Base-by-base conservation (phyloP, 2,888 invertebrate genomes). In the Ceratothoa steindachneri region DNA sequence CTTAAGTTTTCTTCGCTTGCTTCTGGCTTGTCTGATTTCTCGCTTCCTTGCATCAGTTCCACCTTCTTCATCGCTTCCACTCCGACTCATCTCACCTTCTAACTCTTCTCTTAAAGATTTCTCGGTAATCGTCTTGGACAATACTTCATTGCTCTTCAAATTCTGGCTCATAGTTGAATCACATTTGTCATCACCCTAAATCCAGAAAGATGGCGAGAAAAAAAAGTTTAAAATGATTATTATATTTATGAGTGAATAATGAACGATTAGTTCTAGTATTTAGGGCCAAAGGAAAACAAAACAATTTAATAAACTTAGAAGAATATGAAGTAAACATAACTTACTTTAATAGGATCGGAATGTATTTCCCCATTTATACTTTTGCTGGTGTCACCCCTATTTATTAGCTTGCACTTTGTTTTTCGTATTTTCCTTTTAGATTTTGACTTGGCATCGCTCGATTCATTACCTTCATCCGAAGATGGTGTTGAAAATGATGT, bases 101-200 rank as follows among this genome's bases (percentile, higher is more conserved):
- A n/a, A n/a, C n/a, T n/a, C n/a, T n/a, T n/a, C n/a, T 69, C 52
- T 28, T 30, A 52, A 9, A 12, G 28, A 2, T 64, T 22, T 29
- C 60, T 19, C 60, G 60, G 7, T 55, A 71, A 0, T 41, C 71
- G 19, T 60, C 55, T 30, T 71, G 31, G 7, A 31, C 71, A 30
- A 31, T n/a, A 69, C 52, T 69, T 53, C 69, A 52, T 12, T 3
- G 19, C 7, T 7, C 30, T 19, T 9, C 29, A 12, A n/a, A n/a
- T n/a, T n/a, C n/a, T n/a, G n/a, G n/a, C n/a, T n/a, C n/a, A n/a
- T n/a, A n/a, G n/a, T n/a, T n/a, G n/a, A n/a, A n/a, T n/a, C n/a
- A n/a, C n/a, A n/a, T n/a, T n/a, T n/a, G n/a, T n/a, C n/a, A n/a
- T n/a, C n/a, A n/a, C n/a, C n/a, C n/a, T n/a, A n/a, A n/a, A n/a